These are phyloP conservation scores for Antigone vipio DNA, from an alignment of 2,113 vertebrate genomes.

Conservation along the genomic window DNA sequence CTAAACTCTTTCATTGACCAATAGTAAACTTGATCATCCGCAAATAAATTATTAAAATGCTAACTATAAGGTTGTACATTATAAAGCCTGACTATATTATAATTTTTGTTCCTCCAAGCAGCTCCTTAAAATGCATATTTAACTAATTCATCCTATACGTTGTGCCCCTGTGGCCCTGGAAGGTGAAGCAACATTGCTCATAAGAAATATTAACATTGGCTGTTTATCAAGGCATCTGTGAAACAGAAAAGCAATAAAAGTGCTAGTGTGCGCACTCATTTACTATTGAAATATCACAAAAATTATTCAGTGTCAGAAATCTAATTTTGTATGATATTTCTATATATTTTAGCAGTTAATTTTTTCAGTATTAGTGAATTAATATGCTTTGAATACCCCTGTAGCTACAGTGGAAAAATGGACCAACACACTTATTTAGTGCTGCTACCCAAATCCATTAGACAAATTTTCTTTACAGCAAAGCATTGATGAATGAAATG, in stretches of 20 bases:
- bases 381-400: slow-evolving; percentile 84
- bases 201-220: slow-evolving; percentile 76
- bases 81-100: slow-evolving; percentile 19
- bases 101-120: slow-evolving; percentile 50
- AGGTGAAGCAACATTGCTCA: slow-evolving; percentile 70
- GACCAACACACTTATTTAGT: slow-evolving; percentile 78
- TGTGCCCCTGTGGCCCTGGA: slow-evolving; percentile 71
- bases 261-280: slow-evolving; percentile 55
- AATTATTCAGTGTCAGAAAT: slow-evolving; percentile 83
- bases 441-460: slow-evolving; percentile 81
- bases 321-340: slow-evolving; percentile 85
- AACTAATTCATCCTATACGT: slow-evolving; percentile 64
- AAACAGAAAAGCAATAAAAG: slow-evolving; percentile 81
- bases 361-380: slow-evolving; percentile 77
- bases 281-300: slow-evolving; percentile 79
- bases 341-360: slow-evolving; percentile 74
- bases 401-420: slow-evolving; percentile 82
- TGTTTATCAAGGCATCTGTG: slow-evolving; percentile 76
- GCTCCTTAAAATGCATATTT: slow-evolving; percentile 65
- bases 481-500: slow-evolving; percentile 89
- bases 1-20: slow-evolving; percentile 14
- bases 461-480: slow-evolving; percentile 81
- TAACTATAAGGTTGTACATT: slow-evolving; percentile 52
- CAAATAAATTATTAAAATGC: slow-evolving; percentile 65
- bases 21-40: slow-evolving; percentile 34